Percentiles rank a stretch among this genome's conserved stretches.
phyloP scores from a whole-genome alignment of 2,888 invertebrate genomes.

The Amblyjoppa fuscipennis region DNA sequence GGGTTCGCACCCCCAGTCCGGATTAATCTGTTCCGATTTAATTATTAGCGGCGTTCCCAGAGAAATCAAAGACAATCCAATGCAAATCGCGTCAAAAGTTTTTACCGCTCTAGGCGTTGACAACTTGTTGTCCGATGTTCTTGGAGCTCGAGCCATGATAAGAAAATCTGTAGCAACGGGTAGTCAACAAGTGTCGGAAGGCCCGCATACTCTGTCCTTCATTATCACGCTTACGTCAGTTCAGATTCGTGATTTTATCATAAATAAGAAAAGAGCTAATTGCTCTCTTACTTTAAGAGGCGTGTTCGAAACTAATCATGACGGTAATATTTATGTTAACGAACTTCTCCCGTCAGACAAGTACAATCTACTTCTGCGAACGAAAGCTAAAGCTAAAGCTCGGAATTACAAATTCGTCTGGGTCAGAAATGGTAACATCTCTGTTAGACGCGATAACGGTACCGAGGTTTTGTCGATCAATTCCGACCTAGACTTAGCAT shows the following conservation, averaged over 20 bases:
- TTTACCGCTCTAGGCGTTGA: background rate
- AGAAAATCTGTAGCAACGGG: background rate
- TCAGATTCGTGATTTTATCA: slow-evolving; percentile 13
- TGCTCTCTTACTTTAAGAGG: background rate
- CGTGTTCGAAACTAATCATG: background rate
- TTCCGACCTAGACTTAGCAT: background rate
- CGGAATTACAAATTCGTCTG: slow-evolving; percentile 14
- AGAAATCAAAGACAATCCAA: background rate
- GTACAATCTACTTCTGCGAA: slow-evolving; percentile 3
- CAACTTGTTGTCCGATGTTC: background rate
- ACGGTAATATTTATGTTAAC: slow-evolving; percentile 29
- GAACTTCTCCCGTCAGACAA: slow-evolving; percentile 19
- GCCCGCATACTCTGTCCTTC: background rate
- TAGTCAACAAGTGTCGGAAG: background rate
- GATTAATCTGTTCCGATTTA: background rate
- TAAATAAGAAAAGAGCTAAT: background rate
- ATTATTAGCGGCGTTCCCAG: background rate
- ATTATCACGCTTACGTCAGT: background rate
- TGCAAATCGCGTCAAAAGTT: background rate
- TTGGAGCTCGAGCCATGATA: background rate
- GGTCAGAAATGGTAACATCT: background rate
- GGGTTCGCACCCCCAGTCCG: background rate
- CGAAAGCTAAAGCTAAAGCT: slow-evolving; percentile 25
- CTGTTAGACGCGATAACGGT: background rate
- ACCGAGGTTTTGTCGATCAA: background rate